Evolutionary conservation across 1,140 invertebrate species (phyloP).

Genomic region (Pachyrhynchus sulphureomaculatus): DNA sequence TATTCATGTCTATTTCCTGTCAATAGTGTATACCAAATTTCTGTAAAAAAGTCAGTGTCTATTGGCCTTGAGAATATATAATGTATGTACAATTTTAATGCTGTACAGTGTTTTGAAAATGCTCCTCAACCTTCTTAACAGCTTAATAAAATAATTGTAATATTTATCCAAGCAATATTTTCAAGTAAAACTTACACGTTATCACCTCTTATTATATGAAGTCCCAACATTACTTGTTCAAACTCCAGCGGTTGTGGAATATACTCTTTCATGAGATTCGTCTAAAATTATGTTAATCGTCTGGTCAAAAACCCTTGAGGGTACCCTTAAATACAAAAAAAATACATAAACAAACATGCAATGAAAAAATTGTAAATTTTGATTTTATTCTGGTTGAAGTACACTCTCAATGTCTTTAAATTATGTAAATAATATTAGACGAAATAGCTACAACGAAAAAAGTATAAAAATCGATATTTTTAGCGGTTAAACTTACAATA

Average conservation of each 20-base stretch:
- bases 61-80: no score
- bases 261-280: slow-evolving; percentile 96
- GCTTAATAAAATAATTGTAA: no score
- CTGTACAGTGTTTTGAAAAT: no score
- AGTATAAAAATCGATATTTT: no score
- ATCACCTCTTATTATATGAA: slow-evolving; percentile 97
- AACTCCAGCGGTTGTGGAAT: slow-evolving; percentile 88
- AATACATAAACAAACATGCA: slow-evolving; percentile 18
- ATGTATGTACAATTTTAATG: no score
- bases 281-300: slow-evolving; percentile 97
- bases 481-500: slow-evolving; percentile 76
- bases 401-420: neutral
- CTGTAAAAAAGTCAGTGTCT: no score
- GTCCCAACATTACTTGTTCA: slow-evolving; percentile 93
- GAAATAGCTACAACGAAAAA: no score
- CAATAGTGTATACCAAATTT: no score
- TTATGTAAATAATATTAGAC: no score
- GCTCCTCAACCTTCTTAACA: no score
- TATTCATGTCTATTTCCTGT: no score
- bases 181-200: slow-evolving; percentile 85
- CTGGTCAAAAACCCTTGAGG: slow-evolving; percentile 93
- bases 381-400: neutral
- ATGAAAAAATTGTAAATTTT: neutral
- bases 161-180: no score
- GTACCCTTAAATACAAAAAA: slow-evolving; percentile 66